Conservation (phyloP, 1,140 invertebrate genomes). For the Venustaconcha ellipsiformis region DNA sequence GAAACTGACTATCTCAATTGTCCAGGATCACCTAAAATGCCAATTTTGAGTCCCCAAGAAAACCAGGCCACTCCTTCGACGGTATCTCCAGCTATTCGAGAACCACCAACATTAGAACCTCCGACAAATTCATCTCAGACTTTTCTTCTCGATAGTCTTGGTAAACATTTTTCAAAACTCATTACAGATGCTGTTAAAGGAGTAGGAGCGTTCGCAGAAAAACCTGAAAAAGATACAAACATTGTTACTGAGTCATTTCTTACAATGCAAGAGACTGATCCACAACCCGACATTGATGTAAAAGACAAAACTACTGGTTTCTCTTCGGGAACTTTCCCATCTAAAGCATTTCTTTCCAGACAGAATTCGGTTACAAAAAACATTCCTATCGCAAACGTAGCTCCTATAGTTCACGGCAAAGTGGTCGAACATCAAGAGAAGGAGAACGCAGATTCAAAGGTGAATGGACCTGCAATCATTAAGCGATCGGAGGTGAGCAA, state of each 20-base stretch:
- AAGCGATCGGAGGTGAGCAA: too few relatives aligned
- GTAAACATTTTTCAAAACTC: slow-evolving; percentile 27
- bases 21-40: slow-evolving; percentile 38
- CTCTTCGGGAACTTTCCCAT: too few relatives aligned
- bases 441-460: too few relatives aligned
- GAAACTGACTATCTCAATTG: slow-evolving; percentile 7
- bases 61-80: slow-evolving; percentile 21
- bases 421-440: not conserved
- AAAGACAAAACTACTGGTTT: too few relatives aligned
- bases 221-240: too few relatives aligned
- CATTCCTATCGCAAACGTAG: slow-evolving; percentile 43
- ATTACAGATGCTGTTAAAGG: slow-evolving; percentile 23
- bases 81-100: slow-evolving; percentile 19
- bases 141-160: slow-evolving; percentile 13
- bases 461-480: too few relatives aligned
- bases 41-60: slow-evolving; percentile 40
- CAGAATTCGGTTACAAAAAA: slow-evolving; percentile 28
- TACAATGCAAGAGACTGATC: too few relatives aligned
- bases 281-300: too few relatives aligned
- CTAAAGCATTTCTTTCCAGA: slow-evolving; percentile 20
- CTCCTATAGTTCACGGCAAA: slow-evolving; percentile 36
- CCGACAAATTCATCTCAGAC: slow-evolving; percentile 1
- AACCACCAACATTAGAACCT: slow-evolving; percentile 32
- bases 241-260: too few relatives aligned
- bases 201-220: too few relatives aligned